phyloP scores from a whole-genome alignment of 2,113 vertebrate species.

The Eidolon helvum region DNA sequence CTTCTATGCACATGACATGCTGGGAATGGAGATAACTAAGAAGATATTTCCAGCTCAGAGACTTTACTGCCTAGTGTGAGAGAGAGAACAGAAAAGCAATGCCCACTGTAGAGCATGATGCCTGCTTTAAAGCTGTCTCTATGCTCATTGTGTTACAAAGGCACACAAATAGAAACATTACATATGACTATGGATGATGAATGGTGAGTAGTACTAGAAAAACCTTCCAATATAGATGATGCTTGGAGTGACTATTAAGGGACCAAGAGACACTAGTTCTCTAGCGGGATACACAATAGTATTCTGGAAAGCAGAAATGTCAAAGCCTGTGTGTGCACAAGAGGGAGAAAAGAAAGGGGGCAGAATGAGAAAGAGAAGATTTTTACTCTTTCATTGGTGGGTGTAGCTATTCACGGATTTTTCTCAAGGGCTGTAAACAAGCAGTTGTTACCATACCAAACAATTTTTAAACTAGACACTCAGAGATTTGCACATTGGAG shows the following conservation, averaged over 20 bases:
- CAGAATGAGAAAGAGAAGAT: background rate
- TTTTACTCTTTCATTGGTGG: background rate
- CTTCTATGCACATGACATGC: background rate
- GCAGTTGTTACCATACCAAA: background rate
- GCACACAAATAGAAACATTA: background rate
- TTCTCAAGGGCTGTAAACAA: background rate
- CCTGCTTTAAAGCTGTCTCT: background rate
- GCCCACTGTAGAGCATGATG: background rate
- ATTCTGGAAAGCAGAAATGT: background rate
- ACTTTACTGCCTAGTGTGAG: background rate
- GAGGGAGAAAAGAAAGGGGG: background rate
- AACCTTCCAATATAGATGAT: background rate
- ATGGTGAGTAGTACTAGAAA: background rate
- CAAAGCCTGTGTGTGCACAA: background rate
- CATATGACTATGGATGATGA: rapidly evolving
- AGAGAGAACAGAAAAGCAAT: background rate
- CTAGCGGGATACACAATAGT: background rate
- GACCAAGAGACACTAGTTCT: background rate
- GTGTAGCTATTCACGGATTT: background rate
- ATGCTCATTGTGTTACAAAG: background rate
- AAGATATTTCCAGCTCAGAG: background rate
- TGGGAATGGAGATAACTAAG: background rate
- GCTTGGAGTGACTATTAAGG: background rate
- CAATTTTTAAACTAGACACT: background rate
- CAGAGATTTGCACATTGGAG: background rate